A percentile compares a stretch with the other conserved stretches of the same genome.
These are phyloP conservation scores for Talpa occidentalis DNA, from an alignment of 2,113 vertebrate species.

Conservation along the genomic window DNA sequence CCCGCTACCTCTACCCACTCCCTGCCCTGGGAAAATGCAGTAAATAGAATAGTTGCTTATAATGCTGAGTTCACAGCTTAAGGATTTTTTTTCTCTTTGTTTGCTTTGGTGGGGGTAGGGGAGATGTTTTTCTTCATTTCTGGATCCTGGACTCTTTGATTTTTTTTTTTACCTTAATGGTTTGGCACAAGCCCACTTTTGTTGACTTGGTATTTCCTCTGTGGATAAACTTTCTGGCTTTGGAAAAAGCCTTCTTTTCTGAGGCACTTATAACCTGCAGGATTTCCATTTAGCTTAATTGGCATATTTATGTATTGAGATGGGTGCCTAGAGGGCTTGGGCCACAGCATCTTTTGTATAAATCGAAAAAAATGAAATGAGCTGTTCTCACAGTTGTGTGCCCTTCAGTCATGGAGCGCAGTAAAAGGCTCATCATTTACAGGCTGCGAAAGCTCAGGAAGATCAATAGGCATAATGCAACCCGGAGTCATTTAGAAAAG, in stretches of 20 bases:
- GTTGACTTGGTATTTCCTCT: constrained; percentile 72
- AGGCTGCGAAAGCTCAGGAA: constrained; percentile 1
- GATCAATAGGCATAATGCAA: constrained; percentile 63
- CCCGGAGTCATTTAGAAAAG: constrained; percentile 63
- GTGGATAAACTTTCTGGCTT: constrained; percentile 71
- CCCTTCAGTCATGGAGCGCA: constrained; percentile 73
- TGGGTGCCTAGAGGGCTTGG: constrained; percentile 75
- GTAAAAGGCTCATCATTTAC: constrained; percentile 70
- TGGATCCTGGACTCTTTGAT: neutral
- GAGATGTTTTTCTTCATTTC: neutral
- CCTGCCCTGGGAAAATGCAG: neutral
- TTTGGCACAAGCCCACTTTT: constrained; percentile 56
- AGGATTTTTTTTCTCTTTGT: neutral
- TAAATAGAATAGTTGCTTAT: neutral
- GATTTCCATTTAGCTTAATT: constrained; percentile 82
- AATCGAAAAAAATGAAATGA: constrained; percentile 80
- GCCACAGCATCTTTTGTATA: constrained; percentile 75
- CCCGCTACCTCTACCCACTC: too few relatives aligned
- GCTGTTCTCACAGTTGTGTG: constrained; percentile 74
- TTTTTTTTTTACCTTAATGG: neutral
- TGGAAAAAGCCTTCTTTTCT: constrained; percentile 61
- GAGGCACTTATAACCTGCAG: constrained; percentile 76
- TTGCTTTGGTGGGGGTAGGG: neutral
- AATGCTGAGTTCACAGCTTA: neutral
- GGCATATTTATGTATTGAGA: constrained; percentile 80